phyloP scores from a whole-genome alignment of 2,113 vertebrate genomes.

The chimpanzee (Pan troglodytes) region DNA sequence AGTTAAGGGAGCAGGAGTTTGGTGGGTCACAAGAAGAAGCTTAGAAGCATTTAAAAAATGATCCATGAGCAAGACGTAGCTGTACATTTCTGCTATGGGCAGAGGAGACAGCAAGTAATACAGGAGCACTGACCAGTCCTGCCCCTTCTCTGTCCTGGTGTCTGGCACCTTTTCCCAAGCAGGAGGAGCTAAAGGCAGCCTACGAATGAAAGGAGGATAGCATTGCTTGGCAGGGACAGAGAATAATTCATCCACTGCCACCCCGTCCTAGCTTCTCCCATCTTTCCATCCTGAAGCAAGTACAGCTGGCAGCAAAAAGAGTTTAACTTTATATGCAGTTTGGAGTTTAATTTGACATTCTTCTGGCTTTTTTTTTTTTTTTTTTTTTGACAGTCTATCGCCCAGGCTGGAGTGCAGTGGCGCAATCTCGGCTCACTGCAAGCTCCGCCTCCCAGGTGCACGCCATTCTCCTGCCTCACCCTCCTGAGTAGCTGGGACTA shows the following conservation, averaged over 20 bases:
- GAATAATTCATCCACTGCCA: not conserved
- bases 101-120: not conserved
- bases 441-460: no score
- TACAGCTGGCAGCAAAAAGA: accelerated
- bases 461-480: no score
- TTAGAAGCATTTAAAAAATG: not conserved
- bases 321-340: not conserved
- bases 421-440: no score
- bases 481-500: no score
- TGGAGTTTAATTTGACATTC: not conserved
- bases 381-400: no score
- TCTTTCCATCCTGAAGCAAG: not conserved
- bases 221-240: not conserved
- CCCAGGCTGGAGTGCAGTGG: no score
- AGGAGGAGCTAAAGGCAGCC: not conserved
- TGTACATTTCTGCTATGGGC: not conserved
- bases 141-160: not conserved
- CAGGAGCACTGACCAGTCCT: not conserved
- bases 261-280: not conserved
- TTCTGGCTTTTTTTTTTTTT: not conserved
- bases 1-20: not conserved
- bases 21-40: not conserved
- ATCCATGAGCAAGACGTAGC: not conserved
- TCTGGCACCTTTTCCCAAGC: accelerated
- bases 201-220: accelerated